Conservation (phyloP, 2,888 invertebrate species). For the Spisula subtruncata region DNA sequence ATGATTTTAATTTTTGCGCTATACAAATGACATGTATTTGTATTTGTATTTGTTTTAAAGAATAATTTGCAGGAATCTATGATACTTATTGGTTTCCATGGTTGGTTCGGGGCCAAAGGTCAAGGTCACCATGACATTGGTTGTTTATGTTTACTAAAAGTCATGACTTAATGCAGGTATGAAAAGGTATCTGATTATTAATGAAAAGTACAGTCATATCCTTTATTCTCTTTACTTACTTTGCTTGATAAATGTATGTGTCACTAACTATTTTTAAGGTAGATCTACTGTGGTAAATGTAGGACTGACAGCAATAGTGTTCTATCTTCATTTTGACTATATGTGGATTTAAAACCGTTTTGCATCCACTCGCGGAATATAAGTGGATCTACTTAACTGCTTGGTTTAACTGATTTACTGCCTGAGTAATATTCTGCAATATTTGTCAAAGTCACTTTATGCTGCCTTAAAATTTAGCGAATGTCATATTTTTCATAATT, state of each 20-base stretch:
- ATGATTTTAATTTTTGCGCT: too few relatives aligned
- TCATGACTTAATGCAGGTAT: too few relatives aligned
- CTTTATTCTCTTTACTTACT: not conserved
- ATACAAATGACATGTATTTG: too few relatives aligned
- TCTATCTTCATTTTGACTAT: too few relatives aligned
- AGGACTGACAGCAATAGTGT: too few relatives aligned
- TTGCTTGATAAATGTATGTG: not conserved
- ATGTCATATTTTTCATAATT: not conserved
- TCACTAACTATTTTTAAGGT: not conserved
- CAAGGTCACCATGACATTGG: too few relatives aligned
- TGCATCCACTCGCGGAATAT: too few relatives aligned
- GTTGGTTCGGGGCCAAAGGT: too few relatives aligned
- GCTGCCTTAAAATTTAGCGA: not conserved
- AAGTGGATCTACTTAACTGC: not conserved
- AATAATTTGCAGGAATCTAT: not conserved
- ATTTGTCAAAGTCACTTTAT: not conserved
- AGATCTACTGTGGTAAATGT: not conserved
- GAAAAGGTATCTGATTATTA: too few relatives aligned
- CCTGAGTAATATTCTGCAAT: not conserved
- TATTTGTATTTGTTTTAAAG: too few relatives aligned
- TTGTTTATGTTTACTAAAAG: too few relatives aligned
- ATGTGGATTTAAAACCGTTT: too few relatives aligned
- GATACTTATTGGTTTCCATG: not conserved
- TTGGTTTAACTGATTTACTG: not conserved
- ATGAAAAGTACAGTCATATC: not conserved